phyloP scores from a whole-genome alignment of 1,140 invertebrate genomes.

The Cydia amplana region DNA sequence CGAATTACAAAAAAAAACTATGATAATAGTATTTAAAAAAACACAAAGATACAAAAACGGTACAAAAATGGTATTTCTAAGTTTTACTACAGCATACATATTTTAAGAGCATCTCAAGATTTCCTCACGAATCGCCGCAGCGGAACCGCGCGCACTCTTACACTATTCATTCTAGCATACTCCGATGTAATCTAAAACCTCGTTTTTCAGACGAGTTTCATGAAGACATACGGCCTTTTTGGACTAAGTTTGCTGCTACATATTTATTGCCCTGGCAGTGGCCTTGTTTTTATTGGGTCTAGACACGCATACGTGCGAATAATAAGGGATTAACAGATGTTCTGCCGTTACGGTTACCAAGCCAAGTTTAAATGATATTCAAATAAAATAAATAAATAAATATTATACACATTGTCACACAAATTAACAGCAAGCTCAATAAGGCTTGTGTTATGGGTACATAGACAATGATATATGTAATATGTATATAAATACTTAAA shows the following conservation, averaged over 20 bases:
- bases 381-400: too few species aligned
- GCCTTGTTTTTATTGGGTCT: neutral
- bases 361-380: too few species aligned
- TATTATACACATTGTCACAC: too few species aligned
- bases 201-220: neutral
- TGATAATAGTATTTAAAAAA: too few species aligned
- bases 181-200: neutral
- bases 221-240: neutral
- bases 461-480: too few species aligned
- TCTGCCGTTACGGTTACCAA: neutral
- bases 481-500: too few species aligned
- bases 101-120: neutral
- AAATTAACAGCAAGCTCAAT: too few species aligned
- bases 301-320: conserved; percentile 10
- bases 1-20: too few species aligned
- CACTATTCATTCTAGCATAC: conserved; percentile 4
- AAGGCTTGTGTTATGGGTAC: too few species aligned
- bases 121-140: neutral
- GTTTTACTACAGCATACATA: neutral
- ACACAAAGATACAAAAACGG: too few species aligned
- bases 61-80: too few species aligned
- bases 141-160: neutral
- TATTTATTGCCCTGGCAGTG: conserved; percentile 8
- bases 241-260: neutral
- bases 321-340: neutral